A percentile compares a stretch with the other conserved stretches of the same genome.
Evolutionary conservation across 2,113 vertebrate genomes (phyloP).

Genomic region (Bos javanicus): DNA sequence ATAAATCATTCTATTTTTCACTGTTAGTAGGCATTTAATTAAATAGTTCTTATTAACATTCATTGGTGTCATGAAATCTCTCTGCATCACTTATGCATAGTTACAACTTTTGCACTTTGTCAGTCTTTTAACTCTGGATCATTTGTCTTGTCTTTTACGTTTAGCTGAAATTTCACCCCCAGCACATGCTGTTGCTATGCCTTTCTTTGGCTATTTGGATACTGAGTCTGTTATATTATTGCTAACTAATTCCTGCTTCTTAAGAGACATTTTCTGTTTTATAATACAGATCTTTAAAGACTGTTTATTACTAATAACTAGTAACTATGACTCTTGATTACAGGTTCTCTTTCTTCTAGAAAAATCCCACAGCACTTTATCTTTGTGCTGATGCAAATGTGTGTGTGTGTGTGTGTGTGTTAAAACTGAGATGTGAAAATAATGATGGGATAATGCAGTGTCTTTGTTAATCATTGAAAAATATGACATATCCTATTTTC

Average conservation of each 20-base stretch:
- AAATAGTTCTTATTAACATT: background rate
- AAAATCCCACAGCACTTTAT: background rate
- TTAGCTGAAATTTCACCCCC: background rate
- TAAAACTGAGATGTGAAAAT: background rate
- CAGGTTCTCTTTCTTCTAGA: background rate
- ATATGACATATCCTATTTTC: background rate
- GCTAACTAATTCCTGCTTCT: background rate
- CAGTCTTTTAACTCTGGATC: background rate
- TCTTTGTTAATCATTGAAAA: background rate
- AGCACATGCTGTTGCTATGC: background rate
- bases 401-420: background rate
- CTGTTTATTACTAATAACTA: background rate
- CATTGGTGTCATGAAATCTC: conserved; percentile 44
- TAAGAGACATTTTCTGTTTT: background rate
- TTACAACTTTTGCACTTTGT: background rate
- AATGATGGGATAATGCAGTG: background rate
- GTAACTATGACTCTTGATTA: background rate
- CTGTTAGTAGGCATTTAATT: background rate
- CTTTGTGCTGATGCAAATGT: background rate
- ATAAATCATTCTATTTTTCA: background rate
- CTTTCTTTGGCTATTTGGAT: background rate
- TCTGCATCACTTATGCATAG: background rate
- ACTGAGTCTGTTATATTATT: background rate
- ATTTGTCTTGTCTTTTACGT: conserved; percentile 39
- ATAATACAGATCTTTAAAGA: background rate